Evolutionary conservation across 2,888 invertebrate genomes (phyloP), one percentile per base, ranked within the genome.

Genomic region (Bembecia ichneumoniformis): DNA sequence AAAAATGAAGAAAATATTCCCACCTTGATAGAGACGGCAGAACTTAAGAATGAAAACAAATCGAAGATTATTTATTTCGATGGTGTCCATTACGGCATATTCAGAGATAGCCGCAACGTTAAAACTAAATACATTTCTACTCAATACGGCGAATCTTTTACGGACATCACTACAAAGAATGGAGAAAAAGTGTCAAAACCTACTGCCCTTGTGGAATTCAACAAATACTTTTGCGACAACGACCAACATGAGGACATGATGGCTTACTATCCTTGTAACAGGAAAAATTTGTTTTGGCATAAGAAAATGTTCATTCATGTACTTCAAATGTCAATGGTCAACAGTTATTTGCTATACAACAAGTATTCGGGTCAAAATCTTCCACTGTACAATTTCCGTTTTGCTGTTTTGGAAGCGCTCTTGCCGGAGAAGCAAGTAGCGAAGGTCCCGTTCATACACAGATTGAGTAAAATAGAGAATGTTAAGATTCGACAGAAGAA

Each of bases 1-100:
- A 59, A 64, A 50, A 59, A 62, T 16, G 35, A 54, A 1, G 63
- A 59, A 55, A 59, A 50, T 50, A 64, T 64, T 60, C 64, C 64
- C 4, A 36, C 50, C 1, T 58, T 56, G 11, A 9, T 62, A 15
- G 52, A 10, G 0, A 47, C 55, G 28, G 28, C 52, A 0, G 43
- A 49, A 52, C 43, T 66, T 20, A 17, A 49, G 15, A 63, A 62
- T 17, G 62, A 64, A 53, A 62, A 63, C 47, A 55, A 50, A 46
- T 60, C 50, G 7, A 43, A 51, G 0, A 62, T 56, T 46, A 13
- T 56, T 47, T n/a, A n/a, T n/a, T 49, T 52, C 9, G 55, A 62
- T 34, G 59, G 57, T 2, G 57, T 63, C 10, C 60, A 62, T 48
- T 50, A 63, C 11, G 60, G 63, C 3, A 62, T 59, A 49, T 62